Evolutionary conservation across 1,140 invertebrate species (phyloP), one percentile per base, ranked within the genome.

Genomic region (Chymomyza costata): DNA sequence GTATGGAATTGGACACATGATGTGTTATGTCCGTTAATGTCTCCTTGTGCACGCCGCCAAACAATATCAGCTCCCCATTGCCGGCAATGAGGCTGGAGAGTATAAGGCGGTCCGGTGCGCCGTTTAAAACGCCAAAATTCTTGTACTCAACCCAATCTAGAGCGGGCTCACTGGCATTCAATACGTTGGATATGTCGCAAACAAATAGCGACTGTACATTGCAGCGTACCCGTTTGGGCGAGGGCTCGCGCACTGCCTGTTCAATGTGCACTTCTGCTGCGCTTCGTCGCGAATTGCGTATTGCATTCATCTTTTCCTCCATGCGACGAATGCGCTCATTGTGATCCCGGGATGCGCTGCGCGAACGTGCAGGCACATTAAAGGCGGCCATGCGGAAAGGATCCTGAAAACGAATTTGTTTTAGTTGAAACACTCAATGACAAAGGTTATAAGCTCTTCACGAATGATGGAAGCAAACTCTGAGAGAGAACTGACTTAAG

Each of bases 21-120:
- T 90, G 88, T 58, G 87, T 88, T 65, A 60, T 83, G 71, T 65
- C 87, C 58, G 76, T 87, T 53, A 85, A 87, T 83, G 86, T 88
- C 83, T 95, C 93, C 84, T 94, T 95, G 63, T 93, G 90, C 49
- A 97, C 93, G 44, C 96, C 96, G 10, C 96, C 97, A 88, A 98
- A 98, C 87, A 99, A 92, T 38, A 98, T 93, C 10, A 98, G 85
- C 88, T 98, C 96, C 13, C 93, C 94, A 73, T 94, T 93, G 35
- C 96, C 96, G 43, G 92, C 89, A 1, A 97, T 92, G 37, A 98
- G 87, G 8, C 95, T 94, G 82, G 97, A 97, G 46, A 97, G 89
- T 53, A 97, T 93, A 44, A 95, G 91, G 83, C 97, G 94, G 82
- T 96, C 94, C 1, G 96, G 95, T 14, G 92, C 92, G 37, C 89